phyloP scores from a whole-genome alignment of 2,888 invertebrate species.

The Acleris sparsana region DNA sequence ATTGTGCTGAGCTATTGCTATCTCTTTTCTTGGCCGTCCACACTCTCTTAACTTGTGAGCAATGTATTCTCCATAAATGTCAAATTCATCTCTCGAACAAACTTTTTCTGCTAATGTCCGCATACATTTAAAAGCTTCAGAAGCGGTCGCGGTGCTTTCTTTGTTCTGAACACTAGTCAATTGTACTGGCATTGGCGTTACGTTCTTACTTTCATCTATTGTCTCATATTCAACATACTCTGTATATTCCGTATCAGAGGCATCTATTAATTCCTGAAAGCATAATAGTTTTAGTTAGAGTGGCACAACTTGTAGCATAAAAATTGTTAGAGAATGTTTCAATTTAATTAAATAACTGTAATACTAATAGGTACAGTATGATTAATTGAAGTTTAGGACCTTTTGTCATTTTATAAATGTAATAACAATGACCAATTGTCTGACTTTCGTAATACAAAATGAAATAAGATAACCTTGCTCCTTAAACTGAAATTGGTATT shows the following conservation, averaged over 20 bases:
- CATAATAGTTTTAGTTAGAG: not conserved
- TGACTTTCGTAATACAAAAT: no score
- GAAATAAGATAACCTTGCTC: no score
- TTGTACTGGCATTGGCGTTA: not conserved
- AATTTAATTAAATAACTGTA: no score
- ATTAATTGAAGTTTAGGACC: no score
- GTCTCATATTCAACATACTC: slow-evolving; percentile 25
- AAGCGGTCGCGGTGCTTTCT: slow-evolving; percentile 11
- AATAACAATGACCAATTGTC: no score
- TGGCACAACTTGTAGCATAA: no score
- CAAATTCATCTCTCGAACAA: slow-evolving; percentile 30
- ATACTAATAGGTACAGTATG: no score
- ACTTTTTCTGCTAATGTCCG: slow-evolving; percentile 28
- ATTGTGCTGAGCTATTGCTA: slow-evolving; percentile 32
- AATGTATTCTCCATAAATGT: slow-evolving; percentile 33
- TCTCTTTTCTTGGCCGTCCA: slow-evolving; percentile 24
- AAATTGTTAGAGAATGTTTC: no score
- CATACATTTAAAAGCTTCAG: slow-evolving; percentile 32
- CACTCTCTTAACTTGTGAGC: slow-evolving; percentile 26
- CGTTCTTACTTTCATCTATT: slow-evolving; percentile 10
- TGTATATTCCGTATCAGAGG: slow-evolving; percentile 7
- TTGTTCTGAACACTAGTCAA: not conserved
- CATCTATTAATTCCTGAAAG: slow-evolving; percentile 8
- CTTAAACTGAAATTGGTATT: no score
- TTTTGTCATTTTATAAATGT: no score